Evolutionary conservation across 35 echinoderm and acorn worm genomes (phyloP), one percentile per base, ranked within the genome.

Genomic region (Diadema setosum): DNA sequence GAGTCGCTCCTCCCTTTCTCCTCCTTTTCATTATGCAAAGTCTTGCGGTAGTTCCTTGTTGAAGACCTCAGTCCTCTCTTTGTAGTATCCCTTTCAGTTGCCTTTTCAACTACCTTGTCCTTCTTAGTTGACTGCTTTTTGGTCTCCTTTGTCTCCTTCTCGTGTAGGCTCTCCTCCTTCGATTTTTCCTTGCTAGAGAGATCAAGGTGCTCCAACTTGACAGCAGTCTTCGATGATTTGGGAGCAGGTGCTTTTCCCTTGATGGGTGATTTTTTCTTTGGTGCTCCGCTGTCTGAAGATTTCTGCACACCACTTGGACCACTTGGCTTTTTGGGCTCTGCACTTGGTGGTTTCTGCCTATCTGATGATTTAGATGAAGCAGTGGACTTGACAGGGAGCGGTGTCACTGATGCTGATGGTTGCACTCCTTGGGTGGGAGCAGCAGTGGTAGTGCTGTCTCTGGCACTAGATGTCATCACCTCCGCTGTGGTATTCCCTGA

Each of bases 41-140:
- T 76, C 55, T 65, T 49, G 67, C 81, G 40, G 34, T 90, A 83
- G 25, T 64, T 39, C 5, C 83, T 41, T 33, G 87, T 88, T 75
- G 39, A 58, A 24, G 27, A 33, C 46, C 43, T 50, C 45, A 31
- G 75, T 29, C 52, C n/a, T 87, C 45, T 92, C 23, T 52, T 61
- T 27, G 70, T 60, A 42, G n/a, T 42, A 5, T 92, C 60, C 74
- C 78, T 86, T 17, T 40, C 34, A 5, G 25, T 58, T 46, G 49
- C 33, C 69, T 26, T 86, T 32, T 87, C 74, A 67, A 42, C 16
- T n/a, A 30, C 67, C 14, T 42, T 82, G 56, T 74, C 86, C 32
- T 65, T 34, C 35, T 81, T 80, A 37, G 35, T 27, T 70, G 36
- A 29, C 30, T 87, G 46, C 61, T 42, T 32, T 49, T 44, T 87